Evolutionary conservation across 2,888 invertebrate species (phyloP).

Genomic region (Melanostoma mellinum): DNA sequence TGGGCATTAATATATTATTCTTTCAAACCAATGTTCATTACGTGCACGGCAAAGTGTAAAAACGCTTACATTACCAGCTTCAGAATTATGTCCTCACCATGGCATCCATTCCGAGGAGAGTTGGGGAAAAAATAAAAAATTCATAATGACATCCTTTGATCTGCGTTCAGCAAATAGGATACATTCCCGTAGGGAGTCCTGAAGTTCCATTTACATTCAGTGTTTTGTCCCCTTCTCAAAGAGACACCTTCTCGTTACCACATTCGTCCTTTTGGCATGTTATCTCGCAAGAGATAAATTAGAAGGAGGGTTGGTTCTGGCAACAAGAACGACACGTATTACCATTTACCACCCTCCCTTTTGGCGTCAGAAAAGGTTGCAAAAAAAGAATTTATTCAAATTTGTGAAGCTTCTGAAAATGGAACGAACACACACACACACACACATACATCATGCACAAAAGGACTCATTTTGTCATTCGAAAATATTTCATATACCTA

Average conservation of each 20-base stretch:
- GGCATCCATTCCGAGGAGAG: constrained; percentile 19
- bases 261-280: constrained; percentile 46
- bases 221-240: constrained; percentile 27
- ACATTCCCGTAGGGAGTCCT: constrained; percentile 67
- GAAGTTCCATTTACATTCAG: constrained; percentile 36
- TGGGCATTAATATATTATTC: constrained; percentile 62
- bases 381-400: constrained; percentile 29
- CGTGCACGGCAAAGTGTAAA: constrained; percentile 49
- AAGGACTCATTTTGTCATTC: constrained; percentile 66
- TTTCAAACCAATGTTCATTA: constrained; percentile 59
- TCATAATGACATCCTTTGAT: constrained; percentile 72
- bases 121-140: constrained; percentile 30
- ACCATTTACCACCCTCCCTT: constrained; percentile 57
- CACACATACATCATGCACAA: constrained; percentile 41
- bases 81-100: constrained; percentile 3
- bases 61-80: constrained; percentile 31
- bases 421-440: constrained; percentile 42
- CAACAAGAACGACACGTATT: constrained; percentile 42
- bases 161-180: constrained; percentile 65
- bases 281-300: constrained; percentile 38
- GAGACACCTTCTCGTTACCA: constrained; percentile 55
- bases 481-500: constrained; percentile 38
- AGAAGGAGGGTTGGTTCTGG: constrained; percentile 37
- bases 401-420: constrained; percentile 42
- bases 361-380: not conserved